Evolutionary conservation across 1,140 invertebrate species (phyloP), one percentile per base, ranked within the genome.

Genomic region (Theocolax elegans): DNA sequence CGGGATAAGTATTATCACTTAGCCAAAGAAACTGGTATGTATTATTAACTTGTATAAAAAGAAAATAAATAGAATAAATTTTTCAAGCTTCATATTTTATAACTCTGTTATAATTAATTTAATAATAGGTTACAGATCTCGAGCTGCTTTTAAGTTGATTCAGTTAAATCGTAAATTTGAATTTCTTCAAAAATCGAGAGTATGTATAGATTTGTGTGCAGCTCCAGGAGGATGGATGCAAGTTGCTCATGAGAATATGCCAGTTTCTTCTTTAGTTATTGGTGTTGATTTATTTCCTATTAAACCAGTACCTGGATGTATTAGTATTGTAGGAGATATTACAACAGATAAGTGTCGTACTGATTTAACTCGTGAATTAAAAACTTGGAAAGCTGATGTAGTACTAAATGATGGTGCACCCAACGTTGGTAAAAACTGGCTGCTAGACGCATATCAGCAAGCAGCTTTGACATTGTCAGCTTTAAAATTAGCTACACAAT

Each of bases 151-250:
- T 84, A 99, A 99, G 80, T 91, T 99, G 73, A 95, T 99, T 68
- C 98, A 99, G 82, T 81, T 99, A 31, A 99, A 99, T 84, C 88
- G 97, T 75, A 98, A 98, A 82, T 99, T 96, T 88, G 94, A 97
- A 68, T 99, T 99, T 87, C 86, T 99, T 1, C 95, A 99, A 89
- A 94, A 93, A 78, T 96, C 97, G 10, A 89, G 95, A 89, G 96
- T 99, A 88, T 94, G 97, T 73, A 91, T 99, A 72, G 98, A 99
- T 90, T 87, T 99, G 42, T 99, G 98, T 87, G 98, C 98, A 19
- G 98, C 98, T 8, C 98, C 98, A 8, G 98, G 98, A 83, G 98
- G 98, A 78, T 99, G 98, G 98, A 96, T 99, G 91, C 98, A 99
- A 88, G 98, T 99, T n/a, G 97, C 97, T 46, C 92, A 94, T 78